These are phyloP conservation scores for Festucalex cinctus DNA, from an alignment of 2,113 vertebrate genomes.

Conservation along the genomic window DNA sequence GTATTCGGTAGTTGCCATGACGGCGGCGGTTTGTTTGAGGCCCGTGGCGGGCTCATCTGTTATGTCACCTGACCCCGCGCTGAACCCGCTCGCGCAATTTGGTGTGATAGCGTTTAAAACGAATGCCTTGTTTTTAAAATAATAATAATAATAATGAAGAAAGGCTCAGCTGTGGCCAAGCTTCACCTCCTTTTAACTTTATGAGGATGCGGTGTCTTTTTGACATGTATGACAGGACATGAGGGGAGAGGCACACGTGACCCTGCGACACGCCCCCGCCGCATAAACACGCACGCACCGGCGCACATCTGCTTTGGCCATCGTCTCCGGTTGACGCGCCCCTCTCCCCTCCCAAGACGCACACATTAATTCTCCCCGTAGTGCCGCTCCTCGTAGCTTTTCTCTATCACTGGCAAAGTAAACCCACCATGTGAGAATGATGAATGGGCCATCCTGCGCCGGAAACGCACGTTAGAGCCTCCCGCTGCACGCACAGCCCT, in stretches of 20 bases:
- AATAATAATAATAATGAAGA: neutral
- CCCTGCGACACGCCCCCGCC: conserved; percentile 36
- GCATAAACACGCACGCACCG: conserved; percentile 5
- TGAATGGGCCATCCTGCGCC: conserved; percentile 68
- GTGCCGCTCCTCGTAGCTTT: conserved; percentile 55
- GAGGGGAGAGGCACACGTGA: conserved; percentile 33
- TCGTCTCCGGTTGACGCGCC: conserved; percentile 45
- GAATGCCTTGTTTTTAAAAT: conserved; percentile 21
- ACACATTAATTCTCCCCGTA: conserved; percentile 58
- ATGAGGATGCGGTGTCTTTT: conserved; percentile 17
- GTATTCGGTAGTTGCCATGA: conserved; percentile 58
- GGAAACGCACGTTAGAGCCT: conserved; percentile 66
- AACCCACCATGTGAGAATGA: conserved; percentile 72
- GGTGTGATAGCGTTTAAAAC: conserved; percentile 42
- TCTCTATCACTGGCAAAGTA: conserved; percentile 71
- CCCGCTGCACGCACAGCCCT: conserved; percentile 25
- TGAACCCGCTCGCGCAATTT: conserved; percentile 46
- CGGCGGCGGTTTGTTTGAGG: conserved; percentile 50
- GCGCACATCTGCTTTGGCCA: conserved; percentile 63
- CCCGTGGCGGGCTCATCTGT: conserved; percentile 50
- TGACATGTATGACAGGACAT: conserved; percentile 46
- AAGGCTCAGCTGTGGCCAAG: conserved; percentile 14
- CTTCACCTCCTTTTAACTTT: conserved; percentile 10
- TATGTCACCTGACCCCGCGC: conserved; percentile 64
- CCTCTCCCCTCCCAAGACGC: conserved; percentile 54